These are phyloP conservation scores for Coptotermes formosanus DNA, from an alignment of 1,140 invertebrate species.

Conservation along the genomic window DNA sequence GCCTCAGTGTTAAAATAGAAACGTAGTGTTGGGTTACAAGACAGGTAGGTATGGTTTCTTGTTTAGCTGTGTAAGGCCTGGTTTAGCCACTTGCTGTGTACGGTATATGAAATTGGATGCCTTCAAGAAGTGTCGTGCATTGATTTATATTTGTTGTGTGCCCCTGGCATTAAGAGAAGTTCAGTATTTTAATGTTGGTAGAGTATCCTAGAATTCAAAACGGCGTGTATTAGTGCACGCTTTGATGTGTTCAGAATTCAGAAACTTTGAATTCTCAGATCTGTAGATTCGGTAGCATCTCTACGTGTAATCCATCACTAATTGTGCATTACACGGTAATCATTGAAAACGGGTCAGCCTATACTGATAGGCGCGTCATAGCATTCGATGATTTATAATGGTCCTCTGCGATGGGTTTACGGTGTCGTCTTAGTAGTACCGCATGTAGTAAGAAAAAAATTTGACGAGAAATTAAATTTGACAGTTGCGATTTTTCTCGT, in stretches of 20 bases:
- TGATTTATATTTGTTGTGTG: neutral
- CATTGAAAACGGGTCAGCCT: neutral
- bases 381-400: neutral
- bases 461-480: too few relatives aligned
- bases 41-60: neutral
- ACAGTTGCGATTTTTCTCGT: too few relatives aligned
- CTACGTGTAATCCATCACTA: neutral
- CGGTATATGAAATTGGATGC: neutral
- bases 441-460: too few relatives aligned
- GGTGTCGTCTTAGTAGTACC: neutral
- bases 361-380: neutral
- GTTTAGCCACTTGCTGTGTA: neutral
- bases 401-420: neutral
- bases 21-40: neutral
- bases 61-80: neutral
- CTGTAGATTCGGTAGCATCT: neutral
- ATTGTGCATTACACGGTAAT: neutral
- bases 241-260: neutral
- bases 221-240: neutral
- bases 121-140: neutral
- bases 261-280: neutral
- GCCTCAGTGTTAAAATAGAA: constrained; percentile 21
- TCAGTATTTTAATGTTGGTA: neutral
- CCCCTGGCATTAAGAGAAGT: neutral
- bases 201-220: neutral